Base-by-base conservation (phyloP, 2,888 invertebrate species). In the Sarcophaga variegata region DNA sequence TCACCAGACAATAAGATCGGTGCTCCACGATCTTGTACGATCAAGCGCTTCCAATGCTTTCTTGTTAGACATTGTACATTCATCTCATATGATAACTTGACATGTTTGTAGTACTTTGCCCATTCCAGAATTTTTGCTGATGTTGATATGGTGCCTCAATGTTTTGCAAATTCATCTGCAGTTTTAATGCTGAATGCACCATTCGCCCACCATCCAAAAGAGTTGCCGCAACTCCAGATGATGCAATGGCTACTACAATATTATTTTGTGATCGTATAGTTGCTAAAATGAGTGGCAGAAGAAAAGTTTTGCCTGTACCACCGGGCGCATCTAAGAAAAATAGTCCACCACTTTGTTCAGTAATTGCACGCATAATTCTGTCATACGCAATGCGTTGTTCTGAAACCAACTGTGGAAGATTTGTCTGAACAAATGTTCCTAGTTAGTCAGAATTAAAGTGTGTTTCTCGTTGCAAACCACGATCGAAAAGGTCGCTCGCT, bases 191-290 rank as follows among this genome's bases (percentile, higher is more conserved):
- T 37, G 77, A 77, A 87, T 88, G 88, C 25, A 81, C 81, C 69
- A 88, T 89, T 79, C 89, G 90, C 11, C 91, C 88, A 77, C 90
- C 90, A 80, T 88, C 88, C 67, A 81, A 81, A 14, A 81, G 88
- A 22, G 90, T 89, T 12, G 90, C 90, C 25, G 89, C 90, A 64
- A 89, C 88, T 78, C 89, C 45, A 27, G 4, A 27, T 27, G 27
- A 27, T 27, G 25, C 25, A 25, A 25, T 25, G 25, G 25, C 25
- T 25, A 25, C 25, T 25, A 3, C 25, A 25, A 25, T 25, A 25
- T 25, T 25, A 25, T 25, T 25, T 25, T 25, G 25, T 25, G 25
- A 25, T 25, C 25, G 25, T 25, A 25, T 25, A 25, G 25, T 25
- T 25, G 25, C 25, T 3, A 25, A 25, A 25, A 3, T 25, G 25